phyloP scores from a whole-genome alignment of 2,797 vertebrate genomes.

The Anolis apletophallus region DNA sequence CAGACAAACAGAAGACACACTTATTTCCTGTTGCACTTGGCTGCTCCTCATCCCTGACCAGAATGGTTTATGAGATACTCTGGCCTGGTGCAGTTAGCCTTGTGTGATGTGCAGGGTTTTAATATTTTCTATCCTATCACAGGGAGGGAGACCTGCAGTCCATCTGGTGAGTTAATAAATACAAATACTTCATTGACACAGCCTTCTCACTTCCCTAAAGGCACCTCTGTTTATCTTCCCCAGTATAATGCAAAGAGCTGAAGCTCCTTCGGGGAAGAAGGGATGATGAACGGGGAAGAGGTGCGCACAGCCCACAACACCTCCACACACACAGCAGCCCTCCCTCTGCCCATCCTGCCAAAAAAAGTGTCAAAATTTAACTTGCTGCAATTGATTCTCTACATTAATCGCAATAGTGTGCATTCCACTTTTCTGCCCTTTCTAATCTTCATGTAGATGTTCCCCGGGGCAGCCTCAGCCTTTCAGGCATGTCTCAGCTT shows the following conservation, averaged over 20 bases:
- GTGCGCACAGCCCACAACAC: slow-evolving; percentile 9
- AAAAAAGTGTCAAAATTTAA: neutral
- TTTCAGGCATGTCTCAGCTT: slow-evolving; percentile 33
- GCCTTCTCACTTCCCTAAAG: slow-evolving; percentile 29
- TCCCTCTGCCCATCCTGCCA: neutral
- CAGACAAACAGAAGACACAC: neutral
- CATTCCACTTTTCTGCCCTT: neutral
- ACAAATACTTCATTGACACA: neutral
- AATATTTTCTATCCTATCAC: slow-evolving; percentile 1
- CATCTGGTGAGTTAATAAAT: slow-evolving; percentile 37
- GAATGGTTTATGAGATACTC: neutral
- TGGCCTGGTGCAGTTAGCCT: neutral
- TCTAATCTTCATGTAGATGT: slow-evolving; percentile 26
- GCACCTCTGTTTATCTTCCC: slow-evolving; percentile 25
- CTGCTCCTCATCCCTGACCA: slow-evolving; percentile 30
- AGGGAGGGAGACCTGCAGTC: slow-evolving; percentile 12
- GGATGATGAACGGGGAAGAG: neutral
- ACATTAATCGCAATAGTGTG: neutral
- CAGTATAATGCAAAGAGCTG: slow-evolving; percentile 21
- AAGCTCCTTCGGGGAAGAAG: neutral
- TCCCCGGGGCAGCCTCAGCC: neutral
- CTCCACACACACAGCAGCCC: neutral
- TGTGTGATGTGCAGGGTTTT: neutral
- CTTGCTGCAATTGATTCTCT: neutral
- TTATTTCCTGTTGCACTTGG: slow-evolving; percentile 27